Conservation (phyloP, 2,113 vertebrate genomes). For the Hemichromis elongatus region DNA sequence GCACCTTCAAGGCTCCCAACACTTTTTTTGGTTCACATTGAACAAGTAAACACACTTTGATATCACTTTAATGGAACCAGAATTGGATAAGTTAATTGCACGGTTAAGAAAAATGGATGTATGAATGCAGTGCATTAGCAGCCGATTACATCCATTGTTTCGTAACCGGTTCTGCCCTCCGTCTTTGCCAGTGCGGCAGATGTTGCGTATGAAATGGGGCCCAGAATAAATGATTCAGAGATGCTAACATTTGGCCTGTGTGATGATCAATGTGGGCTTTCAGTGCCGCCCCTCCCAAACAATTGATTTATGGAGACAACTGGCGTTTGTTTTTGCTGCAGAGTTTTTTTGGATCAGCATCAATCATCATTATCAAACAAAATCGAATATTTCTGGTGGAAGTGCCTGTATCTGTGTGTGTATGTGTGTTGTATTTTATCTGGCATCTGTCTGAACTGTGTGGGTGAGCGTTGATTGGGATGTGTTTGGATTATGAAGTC, state of each 20-base stretch:
- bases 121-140: background rate
- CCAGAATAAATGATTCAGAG: constrained; percentile 41
- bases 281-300: constrained; percentile 10
- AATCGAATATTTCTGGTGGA: constrained; percentile 15
- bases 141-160: background rate
- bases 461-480: background rate
- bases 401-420: background rate
- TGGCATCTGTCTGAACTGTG: background rate
- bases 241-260: constrained; percentile 42
- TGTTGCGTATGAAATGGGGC: constrained; percentile 32
- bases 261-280: constrained; percentile 50
- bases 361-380: constrained; percentile 44
- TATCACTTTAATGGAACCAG: background rate
- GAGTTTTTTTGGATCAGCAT: constrained; percentile 20
- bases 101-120: background rate
- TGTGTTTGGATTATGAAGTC: background rate
- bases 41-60: background rate
- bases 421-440: background rate
- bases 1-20: background rate
- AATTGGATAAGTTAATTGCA: no score
- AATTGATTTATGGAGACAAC: constrained; percentile 40
- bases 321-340: constrained; percentile 13
- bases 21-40: background rate
- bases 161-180: background rate
- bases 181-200: constrained; percentile 28